Conservation (phyloP, 2,888 invertebrate species). For the Rhingia rostrata region DNA sequence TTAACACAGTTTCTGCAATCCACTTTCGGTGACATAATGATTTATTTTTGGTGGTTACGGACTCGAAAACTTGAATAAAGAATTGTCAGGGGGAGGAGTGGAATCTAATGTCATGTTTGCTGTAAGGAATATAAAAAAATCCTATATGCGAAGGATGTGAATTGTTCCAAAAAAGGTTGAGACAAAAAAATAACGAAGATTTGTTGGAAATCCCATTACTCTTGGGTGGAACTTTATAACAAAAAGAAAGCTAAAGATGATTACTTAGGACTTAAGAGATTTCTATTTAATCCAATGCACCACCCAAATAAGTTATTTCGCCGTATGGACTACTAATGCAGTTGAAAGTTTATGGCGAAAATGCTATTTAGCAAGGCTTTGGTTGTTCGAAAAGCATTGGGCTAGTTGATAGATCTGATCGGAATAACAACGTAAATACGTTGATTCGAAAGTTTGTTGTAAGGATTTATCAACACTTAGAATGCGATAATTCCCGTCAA, state of each 20-base stretch:
- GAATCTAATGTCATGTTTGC: conserved; percentile 11
- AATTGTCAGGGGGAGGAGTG: not conserved
- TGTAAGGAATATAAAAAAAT: not conserved
- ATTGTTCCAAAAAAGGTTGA: not conserved
- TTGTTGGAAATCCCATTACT: conserved; percentile 8
- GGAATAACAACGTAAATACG: no score
- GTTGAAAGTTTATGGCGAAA: not conserved
- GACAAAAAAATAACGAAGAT: not conserved
- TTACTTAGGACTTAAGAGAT: not conserved
- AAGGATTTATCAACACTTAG: no score
- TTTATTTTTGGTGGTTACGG: conserved; percentile 60
- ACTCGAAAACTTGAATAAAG: conserved; percentile 21
- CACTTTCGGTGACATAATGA: conserved; percentile 65
- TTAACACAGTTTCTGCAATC: conserved; percentile 53
- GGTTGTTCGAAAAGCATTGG: not conserved
- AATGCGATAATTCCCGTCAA: no score
- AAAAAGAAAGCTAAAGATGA: conserved; percentile 1
- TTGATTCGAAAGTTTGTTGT: no score
- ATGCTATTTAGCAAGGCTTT: not conserved
- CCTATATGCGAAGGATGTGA: not conserved
- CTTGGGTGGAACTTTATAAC: conserved; percentile 12
- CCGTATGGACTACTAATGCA: not conserved
- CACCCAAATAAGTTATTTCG: not conserved
- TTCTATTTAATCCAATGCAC: not conserved
- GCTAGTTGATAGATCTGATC: not conserved